Evolutionary conservation across 1,140 invertebrate species (phyloP), one percentile per base, ranked within the genome.

Genomic region (Listronotus bonariensis): DNA sequence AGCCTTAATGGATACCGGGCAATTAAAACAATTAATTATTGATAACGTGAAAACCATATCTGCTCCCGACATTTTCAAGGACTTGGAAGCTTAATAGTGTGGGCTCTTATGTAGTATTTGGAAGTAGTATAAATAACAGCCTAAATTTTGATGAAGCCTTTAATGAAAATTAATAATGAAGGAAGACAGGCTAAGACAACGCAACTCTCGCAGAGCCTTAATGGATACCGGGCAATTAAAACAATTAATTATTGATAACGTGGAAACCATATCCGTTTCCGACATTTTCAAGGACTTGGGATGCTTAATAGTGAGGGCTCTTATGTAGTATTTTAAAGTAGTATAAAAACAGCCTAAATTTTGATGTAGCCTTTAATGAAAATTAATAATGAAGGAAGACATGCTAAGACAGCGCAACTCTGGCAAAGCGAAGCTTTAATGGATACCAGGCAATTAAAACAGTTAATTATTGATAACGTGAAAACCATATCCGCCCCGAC

Each of bases 121-220:
- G n/a, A n/a, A n/a, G n/a, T n/a, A n/a, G n/a, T n/a, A n/a, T n/a
- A 60, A 60, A 60, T 60, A 46, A 51, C 57, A 60, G 43, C 57
- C 46, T 14, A 14, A 51, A 52, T 49, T 42, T 36, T 52, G 57
- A 60, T 60, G 48, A 51, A 51, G 38, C 53, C 41, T 55, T 42
- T 55, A 60, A 60, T 60, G 57, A 60, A 60, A 60, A 60, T 60
- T 60, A 60, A 60, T 60, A 60, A 60, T 60, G 46, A 60, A 60
- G 48, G 41, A 26, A n/a, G 45, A 60, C 57, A 51, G 38, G 45
- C 57, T 60, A 42, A 60, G 48, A 51, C 49, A 52, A 31, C 49
- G 17, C n/a, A 20, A 4, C 31, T 38, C 26, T 12, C 40, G 20
- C 20, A 11, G 34, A 9, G 34, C 46, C 46, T 17, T 60, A 49